phyloP scores from a whole-genome alignment of 2,888 invertebrate species.

The Luperina nickerlii region DNA sequence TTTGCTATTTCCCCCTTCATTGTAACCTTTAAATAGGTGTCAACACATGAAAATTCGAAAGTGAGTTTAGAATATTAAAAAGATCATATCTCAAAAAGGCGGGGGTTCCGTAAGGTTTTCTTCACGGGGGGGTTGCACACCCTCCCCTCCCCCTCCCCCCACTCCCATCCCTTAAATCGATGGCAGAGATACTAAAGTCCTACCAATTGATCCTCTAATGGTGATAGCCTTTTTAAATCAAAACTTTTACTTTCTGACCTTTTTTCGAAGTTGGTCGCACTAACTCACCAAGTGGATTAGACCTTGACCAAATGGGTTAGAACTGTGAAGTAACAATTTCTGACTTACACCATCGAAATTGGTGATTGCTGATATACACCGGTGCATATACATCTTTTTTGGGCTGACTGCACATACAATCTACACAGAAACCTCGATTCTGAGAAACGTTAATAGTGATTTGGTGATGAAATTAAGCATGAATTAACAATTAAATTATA shows the following conservation, averaged over 20 bases:
- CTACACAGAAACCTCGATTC: neutral
- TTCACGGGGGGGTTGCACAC: too few species aligned
- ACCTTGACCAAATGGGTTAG: neutral
- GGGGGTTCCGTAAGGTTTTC: too few species aligned
- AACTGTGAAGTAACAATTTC: neutral
- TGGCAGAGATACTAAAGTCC: too few species aligned
- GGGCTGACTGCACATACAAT: neutral
- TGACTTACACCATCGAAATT: neutral
- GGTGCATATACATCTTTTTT: neutral
- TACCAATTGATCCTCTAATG: neutral
- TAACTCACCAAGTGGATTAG: neutral
- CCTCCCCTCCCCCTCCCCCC: too few species aligned
- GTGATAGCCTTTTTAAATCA: neutral
- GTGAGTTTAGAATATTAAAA: too few species aligned
- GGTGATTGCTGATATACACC: neutral
- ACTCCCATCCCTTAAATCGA: too few species aligned
- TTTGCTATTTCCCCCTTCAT: too few species aligned
- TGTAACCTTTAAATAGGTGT: too few species aligned
- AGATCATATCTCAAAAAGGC: too few species aligned
- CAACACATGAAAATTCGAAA: too few species aligned
- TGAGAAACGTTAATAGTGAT: slow-evolving; percentile 25
- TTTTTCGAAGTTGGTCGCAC: neutral
- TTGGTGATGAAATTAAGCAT: neutral
- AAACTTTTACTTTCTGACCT: neutral
- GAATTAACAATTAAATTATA: slow-evolving; percentile 62